Evolutionary conservation across 2,888 invertebrate species (phyloP).

Genomic region (Macaria notata): DNA sequence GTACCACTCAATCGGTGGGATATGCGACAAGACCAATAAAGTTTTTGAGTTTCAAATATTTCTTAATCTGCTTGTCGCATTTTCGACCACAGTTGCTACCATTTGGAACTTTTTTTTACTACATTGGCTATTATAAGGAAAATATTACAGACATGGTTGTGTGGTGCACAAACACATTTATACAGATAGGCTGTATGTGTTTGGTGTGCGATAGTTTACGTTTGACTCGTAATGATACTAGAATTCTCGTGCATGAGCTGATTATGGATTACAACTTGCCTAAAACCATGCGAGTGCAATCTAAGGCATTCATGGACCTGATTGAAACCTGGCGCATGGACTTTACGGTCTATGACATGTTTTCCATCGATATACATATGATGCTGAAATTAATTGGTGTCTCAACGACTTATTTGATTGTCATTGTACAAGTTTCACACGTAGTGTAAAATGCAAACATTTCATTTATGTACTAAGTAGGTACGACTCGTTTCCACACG

Average conservation of each 20-base stretch:
- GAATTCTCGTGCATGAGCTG: slow-evolving; percentile 54
- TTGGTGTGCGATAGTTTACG: slow-evolving; percentile 51
- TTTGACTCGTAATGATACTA: slow-evolving; percentile 46
- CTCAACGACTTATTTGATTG: slow-evolving; percentile 63
- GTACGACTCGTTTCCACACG: too few relatives aligned
- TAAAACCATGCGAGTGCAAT: slow-evolving; percentile 51
- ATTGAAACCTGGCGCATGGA: slow-evolving; percentile 58
- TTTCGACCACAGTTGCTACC: too few relatives aligned
- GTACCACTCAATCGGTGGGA: too few relatives aligned
- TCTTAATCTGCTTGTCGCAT: too few relatives aligned
- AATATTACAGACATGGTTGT: too few relatives aligned
- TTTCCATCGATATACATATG: slow-evolving; percentile 59
- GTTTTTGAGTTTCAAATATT: too few relatives aligned
- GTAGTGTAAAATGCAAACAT: slow-evolving; percentile 46
- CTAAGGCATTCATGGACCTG: slow-evolving; percentile 61
- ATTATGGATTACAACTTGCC: slow-evolving; percentile 62
- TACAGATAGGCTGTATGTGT: too few relatives aligned
- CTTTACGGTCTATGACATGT: slow-evolving; percentile 58
- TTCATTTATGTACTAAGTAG: too few relatives aligned
- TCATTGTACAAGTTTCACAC: slow-evolving; percentile 62
- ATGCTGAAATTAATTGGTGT: slow-evolving; percentile 64
- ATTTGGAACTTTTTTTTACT: too few relatives aligned
- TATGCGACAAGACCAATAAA: too few relatives aligned
- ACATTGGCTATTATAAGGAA: too few relatives aligned
- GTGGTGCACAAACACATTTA: too few relatives aligned